Percentiles rank a stretch among this genome's conserved stretches.
phyloP scores from a whole-genome alignment of 2,113 vertebrate genomes.

The Gasterosteus nipponicus region DNA sequence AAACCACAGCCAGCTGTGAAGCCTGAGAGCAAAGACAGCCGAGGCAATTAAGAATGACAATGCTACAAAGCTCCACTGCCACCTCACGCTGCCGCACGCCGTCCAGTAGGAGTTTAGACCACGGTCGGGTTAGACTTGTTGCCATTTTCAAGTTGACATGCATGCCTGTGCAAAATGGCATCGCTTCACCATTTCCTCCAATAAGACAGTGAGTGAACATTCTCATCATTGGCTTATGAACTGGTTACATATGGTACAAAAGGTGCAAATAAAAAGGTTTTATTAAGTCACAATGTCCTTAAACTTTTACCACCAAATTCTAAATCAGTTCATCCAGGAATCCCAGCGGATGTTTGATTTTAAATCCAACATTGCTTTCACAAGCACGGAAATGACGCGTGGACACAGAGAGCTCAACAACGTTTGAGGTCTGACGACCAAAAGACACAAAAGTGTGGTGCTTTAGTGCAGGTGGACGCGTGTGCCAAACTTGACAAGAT shows the following conservation, averaged over 20 bases:
- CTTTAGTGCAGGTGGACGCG: neutral
- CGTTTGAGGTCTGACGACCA: neutral
- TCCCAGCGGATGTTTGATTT: neutral
- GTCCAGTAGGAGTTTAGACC: neutral
- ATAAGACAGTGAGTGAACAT: neutral
- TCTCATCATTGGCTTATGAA: neutral
- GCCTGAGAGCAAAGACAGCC: neutral
- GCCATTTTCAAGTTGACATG: neutral
- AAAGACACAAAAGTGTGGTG: neutral
- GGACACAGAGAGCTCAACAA: neutral
- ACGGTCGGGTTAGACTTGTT: neutral
- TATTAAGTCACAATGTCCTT: neutral
- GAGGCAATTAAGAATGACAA: constrained; percentile 3
- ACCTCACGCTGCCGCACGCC: constrained; percentile 11
- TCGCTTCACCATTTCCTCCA: neutral
- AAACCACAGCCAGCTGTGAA: neutral
- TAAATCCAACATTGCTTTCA: neutral
- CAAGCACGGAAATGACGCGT: neutral
- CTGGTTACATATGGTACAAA: neutral
- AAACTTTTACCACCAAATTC: neutral
- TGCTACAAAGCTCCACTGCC: neutral
- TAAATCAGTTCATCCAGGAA: neutral
- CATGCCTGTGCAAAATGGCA: neutral
- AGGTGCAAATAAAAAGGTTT: neutral
- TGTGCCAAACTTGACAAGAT: neutral